A percentile compares a stretch with the other conserved stretches of the same genome.
phyloP scores from a whole-genome alignment of 2,888 invertebrate species.

The Sthenelais limicola region DNA sequence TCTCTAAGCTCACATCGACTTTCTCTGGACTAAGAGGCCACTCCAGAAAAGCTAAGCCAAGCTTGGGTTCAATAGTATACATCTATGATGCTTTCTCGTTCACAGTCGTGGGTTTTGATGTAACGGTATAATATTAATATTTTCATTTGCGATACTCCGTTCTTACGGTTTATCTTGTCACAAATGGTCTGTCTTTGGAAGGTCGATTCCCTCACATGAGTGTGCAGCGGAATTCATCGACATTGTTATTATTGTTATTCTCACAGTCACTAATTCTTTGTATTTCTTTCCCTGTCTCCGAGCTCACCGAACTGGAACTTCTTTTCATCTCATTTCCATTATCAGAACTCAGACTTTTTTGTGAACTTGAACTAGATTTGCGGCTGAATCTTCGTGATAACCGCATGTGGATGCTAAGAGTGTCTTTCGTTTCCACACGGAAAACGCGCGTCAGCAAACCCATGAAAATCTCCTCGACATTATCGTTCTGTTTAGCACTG shows the following conservation, averaged over 20 bases:
- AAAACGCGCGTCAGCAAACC: slow-evolving; percentile 22
- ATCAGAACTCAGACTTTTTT: slow-evolving; percentile 9
- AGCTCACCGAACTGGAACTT: slow-evolving; percentile 11
- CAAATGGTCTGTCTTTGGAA: too few species aligned
- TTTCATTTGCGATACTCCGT: too few species aligned
- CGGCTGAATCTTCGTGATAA: slow-evolving; percentile 7
- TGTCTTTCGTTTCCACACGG: slow-evolving; percentile 22
- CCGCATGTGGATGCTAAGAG: slow-evolving; percentile 27
- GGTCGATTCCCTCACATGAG: slow-evolving; percentile 29
- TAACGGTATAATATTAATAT: too few species aligned
- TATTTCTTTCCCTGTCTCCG: too few species aligned
- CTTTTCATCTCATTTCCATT: slow-evolving; percentile 16
- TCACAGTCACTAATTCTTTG: slow-evolving; percentile 24
- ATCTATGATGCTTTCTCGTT: too few species aligned
- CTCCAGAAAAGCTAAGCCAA: too few species aligned
- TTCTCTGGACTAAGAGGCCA: too few species aligned
- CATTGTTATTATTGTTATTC: slow-evolving; percentile 7
- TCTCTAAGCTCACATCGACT: too few species aligned
- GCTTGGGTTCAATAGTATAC: too few species aligned
- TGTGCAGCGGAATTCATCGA: slow-evolving; percentile 2
- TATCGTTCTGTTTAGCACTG: slow-evolving; percentile 34
- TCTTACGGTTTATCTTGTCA: too few species aligned
- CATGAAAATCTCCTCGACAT: slow-evolving; percentile 31
- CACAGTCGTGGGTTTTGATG: too few species aligned
- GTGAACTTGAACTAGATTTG: slow-evolving; percentile 22